Base-by-base conservation (phyloP, 2,888 invertebrate species). In the Malacosoma neustria region DNA sequence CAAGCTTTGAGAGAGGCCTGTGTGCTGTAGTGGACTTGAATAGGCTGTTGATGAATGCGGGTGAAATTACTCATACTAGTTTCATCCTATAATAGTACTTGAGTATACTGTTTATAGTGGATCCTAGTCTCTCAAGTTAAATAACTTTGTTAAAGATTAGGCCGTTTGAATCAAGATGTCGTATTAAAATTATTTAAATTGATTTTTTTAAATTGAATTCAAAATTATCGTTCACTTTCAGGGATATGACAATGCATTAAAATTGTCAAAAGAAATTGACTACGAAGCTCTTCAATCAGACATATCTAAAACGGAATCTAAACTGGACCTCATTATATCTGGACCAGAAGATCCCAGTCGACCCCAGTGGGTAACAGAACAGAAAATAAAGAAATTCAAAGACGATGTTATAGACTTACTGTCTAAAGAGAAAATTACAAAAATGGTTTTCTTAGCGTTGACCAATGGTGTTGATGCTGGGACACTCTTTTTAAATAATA, bases 401-500 rank as follows among this genome's bases (percentile, higher is more conserved):
- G 38, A 30, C 11, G 59, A 60, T 1, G 63, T 68, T 0, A 30
- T 63, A 9, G 43, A 54, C 1, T 31, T 85, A 14, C 36, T 81
- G 7, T 72, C 77, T 0, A 72, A 63, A 33, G 73, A 80, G 39
- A 61, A 68, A 0, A 32, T 82, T 14, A 75, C 74, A 0, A 84
- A 72, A 45, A 52, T 76, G 4, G 54, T 67, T 0, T 86, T 87
- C 52, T 76, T 77, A 0, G 29, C 73, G 1, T 22, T 84, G 4
- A 65, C 58, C 22, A 86, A 87, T 45, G 35, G 65, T 3, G 71
- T 82, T 1, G 87, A 87, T 48, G 81, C 71, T 38, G 69, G 72
- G 0, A 86, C 84, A 0, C 45, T 86, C 43, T 81, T 76, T 44
- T 55, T 82, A 35, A 82, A 86, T 53, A 72, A 56, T 37, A 79